These are phyloP conservation scores for Drosophila lutescens DNA, from an alignment of 2,888 invertebrate genomes.

Conservation along the genomic window DNA sequence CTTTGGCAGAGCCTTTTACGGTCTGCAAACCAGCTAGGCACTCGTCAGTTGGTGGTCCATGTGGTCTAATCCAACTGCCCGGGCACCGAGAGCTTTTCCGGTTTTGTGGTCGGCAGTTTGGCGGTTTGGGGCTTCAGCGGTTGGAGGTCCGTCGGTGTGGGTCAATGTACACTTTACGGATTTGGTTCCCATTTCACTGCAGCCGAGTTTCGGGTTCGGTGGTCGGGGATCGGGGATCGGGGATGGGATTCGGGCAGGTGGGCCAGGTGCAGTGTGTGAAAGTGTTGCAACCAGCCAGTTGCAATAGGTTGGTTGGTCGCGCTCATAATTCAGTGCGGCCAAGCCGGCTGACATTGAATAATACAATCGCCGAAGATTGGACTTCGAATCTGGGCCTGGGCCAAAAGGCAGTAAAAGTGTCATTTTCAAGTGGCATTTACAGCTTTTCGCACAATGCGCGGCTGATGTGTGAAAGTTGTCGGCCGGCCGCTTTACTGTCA, in stretches of 20 bases:
- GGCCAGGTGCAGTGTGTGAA: constrained; percentile 66
- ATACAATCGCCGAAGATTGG: constrained; percentile 45
- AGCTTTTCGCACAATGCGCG: constrained; percentile 42
- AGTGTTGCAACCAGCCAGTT: constrained; percentile 66
- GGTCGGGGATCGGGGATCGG: not conserved
- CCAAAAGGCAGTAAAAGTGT: constrained; percentile 55
- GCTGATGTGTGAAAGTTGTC: constrained; percentile 77
- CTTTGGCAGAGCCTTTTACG: constrained; percentile 49
- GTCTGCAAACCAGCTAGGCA: constrained; percentile 53
- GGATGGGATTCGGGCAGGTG: constrained; percentile 9
- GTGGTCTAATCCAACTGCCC: constrained; percentile 30
- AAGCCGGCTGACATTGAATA: constrained; percentile 69
- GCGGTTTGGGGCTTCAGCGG: constrained; percentile 35
- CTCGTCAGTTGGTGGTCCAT: constrained; percentile 15
- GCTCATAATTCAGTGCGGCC: constrained; percentile 43
- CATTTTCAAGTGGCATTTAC: constrained; percentile 43
- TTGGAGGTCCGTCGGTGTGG: constrained; percentile 51
- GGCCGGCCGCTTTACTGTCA: constrained; percentile 73
- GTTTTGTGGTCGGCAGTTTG: constrained; percentile 58
- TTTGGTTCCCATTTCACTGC: constrained; percentile 70
- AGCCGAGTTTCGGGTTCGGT: constrained; percentile 28
- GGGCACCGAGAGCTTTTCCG: constrained; percentile 64
- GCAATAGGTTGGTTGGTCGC: constrained; percentile 18
- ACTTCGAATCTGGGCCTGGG: constrained; percentile 39
- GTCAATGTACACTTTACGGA: constrained; percentile 80